Conservation (phyloP, 2,797 vertebrate species). For the Acanthiza pusilla region DNA sequence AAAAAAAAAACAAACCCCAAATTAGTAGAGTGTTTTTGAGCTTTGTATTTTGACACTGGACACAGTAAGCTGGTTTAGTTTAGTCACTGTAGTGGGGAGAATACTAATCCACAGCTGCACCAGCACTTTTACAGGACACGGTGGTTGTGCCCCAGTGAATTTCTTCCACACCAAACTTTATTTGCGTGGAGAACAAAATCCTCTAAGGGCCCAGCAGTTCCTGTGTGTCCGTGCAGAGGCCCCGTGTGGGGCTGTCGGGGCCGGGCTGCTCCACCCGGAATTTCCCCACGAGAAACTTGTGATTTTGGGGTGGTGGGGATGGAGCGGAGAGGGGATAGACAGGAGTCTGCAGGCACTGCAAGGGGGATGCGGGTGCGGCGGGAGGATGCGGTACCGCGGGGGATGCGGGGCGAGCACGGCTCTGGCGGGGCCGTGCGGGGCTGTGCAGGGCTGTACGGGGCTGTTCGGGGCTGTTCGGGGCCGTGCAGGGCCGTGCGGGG, state of each 20-base stretch:
- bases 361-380: no score
- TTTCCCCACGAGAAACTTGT: no score
- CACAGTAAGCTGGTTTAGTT: neutral
- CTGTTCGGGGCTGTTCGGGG: no score
- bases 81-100: neutral
- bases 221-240: rapidly evolving
- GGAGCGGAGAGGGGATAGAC: neutral
- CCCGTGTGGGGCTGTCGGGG: rapidly evolving
- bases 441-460: neutral
- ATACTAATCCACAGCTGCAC: neutral
- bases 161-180: neutral
- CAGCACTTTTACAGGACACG: neutral
- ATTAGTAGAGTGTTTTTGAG: neutral
- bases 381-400: neutral
- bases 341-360: neutral
- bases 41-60: neutral
- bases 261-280: neutral
- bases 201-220: rapidly evolving
- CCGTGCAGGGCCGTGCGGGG: no score
- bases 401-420: neutral
- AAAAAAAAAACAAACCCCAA: neutral
- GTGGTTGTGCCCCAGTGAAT: neutral
- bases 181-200: rapidly evolving
- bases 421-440: no score
- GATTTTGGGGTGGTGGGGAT: neutral